phyloP scores from a whole-genome alignment of 2,797 vertebrate genomes.

The Chaenodraco wilsoni region DNA sequence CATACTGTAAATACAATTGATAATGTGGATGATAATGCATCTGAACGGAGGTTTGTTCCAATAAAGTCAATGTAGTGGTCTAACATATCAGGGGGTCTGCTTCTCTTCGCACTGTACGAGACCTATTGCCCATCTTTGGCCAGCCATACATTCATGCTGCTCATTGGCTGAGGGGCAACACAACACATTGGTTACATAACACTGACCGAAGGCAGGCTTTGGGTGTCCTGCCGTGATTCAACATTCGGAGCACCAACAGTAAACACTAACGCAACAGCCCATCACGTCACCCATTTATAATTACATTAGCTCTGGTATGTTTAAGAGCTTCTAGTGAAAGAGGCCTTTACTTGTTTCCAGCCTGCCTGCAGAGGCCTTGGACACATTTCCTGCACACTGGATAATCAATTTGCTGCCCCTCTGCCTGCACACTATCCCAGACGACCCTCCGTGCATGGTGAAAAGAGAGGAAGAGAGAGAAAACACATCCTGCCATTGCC shows the following conservation, averaged over 20 bases:
- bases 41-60: conserved; percentile 23
- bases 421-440: conserved; percentile 51
- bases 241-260: conserved; percentile 52
- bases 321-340: conserved; percentile 58
- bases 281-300: conserved; percentile 61
- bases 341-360: conserved; percentile 59
- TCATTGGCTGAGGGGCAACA: conserved; percentile 40
- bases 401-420: conserved; percentile 75
- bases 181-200: conserved; percentile 67
- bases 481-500: conserved; percentile 56
- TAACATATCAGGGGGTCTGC: neutral
- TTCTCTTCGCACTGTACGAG: neutral
- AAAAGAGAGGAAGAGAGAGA: conserved; percentile 6
- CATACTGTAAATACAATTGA: neutral
- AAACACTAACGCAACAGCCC: conserved; percentile 49
- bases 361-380: conserved; percentile 60
- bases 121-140: conserved; percentile 31
- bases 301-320: conserved; percentile 72
- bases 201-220: conserved; percentile 41
- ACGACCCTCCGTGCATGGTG: conserved; percentile 57
- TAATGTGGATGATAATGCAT: conserved; percentile 7
- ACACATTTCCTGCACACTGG: conserved; percentile 69
- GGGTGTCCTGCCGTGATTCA: conserved; percentile 52
- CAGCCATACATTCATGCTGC: conserved; percentile 34
- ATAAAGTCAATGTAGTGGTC: neutral